Conservation (phyloP, 2,888 invertebrate genomes). For the Clostera curtula region DNA sequence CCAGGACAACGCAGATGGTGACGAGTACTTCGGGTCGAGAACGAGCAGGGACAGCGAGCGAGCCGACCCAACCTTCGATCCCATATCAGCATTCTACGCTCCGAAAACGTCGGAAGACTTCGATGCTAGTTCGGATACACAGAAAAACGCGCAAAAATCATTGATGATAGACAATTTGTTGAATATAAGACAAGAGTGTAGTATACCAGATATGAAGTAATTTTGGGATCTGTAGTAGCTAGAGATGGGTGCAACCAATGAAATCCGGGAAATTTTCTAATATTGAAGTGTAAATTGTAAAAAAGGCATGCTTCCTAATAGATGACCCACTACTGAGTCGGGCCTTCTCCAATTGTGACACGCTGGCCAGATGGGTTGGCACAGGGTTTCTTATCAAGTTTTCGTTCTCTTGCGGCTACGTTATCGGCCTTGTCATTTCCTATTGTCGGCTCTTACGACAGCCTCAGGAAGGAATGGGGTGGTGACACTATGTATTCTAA, state of each 20-base stretch:
- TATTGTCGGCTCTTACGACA: too few relatives aligned
- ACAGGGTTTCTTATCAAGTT: too few relatives aligned
- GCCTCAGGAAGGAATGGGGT: too few relatives aligned
- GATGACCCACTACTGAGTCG: too few relatives aligned
- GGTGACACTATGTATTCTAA: too few relatives aligned
- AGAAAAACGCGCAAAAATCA: slow-evolving; percentile 57
- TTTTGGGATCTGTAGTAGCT: slow-evolving; percentile 59
- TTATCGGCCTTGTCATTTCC: too few relatives aligned
- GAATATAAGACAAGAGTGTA: slow-evolving; percentile 54
- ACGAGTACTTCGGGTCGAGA: slow-evolving; percentile 49
- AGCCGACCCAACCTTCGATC: slow-evolving; percentile 59
- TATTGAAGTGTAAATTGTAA: too few relatives aligned
- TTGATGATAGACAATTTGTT: slow-evolving; percentile 65
- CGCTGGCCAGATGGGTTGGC: too few relatives aligned
- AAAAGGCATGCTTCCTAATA: too few relatives aligned
- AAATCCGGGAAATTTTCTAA: too few relatives aligned
- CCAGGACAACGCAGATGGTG: slow-evolving; percentile 37
- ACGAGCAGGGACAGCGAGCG: slow-evolving; percentile 52
- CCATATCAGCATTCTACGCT: slow-evolving; percentile 63
- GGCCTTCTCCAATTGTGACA: too few relatives aligned
- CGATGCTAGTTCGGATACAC: slow-evolving; percentile 40
- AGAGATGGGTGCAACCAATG: slow-evolving; percentile 14
- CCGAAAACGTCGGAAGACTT: slow-evolving; percentile 46
- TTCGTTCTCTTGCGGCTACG: too few relatives aligned
- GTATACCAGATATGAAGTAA: slow-evolving; percentile 48